Evolutionary conservation across 2,888 invertebrate species (phyloP).

Genomic region (Doris montereyensis): DNA sequence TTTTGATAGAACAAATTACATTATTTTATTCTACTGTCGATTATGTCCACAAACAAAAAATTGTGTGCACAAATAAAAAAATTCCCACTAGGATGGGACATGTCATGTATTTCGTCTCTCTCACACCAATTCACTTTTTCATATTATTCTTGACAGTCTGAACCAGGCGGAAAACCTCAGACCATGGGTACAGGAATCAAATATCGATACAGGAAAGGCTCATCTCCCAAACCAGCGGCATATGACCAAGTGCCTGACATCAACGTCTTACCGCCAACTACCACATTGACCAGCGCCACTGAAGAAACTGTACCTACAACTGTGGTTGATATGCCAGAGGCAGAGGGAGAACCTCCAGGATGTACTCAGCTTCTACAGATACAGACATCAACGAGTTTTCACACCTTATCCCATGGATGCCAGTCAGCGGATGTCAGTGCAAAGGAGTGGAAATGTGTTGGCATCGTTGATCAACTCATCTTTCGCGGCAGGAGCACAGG

Average conservation of each 20-base stretch:
- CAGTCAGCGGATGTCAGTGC: not conserved
- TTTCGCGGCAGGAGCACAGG: slow-evolving; percentile 5
- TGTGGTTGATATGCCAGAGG: not conserved
- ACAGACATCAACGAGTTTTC: no score
- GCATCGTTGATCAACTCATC: not conserved
- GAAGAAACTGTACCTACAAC: not conserved
- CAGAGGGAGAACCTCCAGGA: not conserved
- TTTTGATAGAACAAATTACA: no score
- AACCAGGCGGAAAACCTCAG: no score
- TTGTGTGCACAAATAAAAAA: no score
- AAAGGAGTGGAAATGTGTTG: not conserved
- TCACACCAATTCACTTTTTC: no score
- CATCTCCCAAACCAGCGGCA: not conserved
- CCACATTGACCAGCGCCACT: not conserved
- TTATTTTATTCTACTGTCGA: no score
- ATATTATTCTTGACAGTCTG: no score
- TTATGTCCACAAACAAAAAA: no score
- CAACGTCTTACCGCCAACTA: not conserved
- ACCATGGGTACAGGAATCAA: no score
- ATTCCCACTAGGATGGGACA: no score
- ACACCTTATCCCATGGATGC: no score
- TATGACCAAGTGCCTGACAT: not conserved
- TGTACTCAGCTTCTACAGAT: slow-evolving; percentile 23
- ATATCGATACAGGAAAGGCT: not conserved
- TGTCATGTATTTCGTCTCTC: no score